A percentile compares a stretch with the other conserved stretches of the same genome.
phyloP scores from a whole-genome alignment of 2,113 vertebrate species.

The Prunella fulvescens region DNA sequence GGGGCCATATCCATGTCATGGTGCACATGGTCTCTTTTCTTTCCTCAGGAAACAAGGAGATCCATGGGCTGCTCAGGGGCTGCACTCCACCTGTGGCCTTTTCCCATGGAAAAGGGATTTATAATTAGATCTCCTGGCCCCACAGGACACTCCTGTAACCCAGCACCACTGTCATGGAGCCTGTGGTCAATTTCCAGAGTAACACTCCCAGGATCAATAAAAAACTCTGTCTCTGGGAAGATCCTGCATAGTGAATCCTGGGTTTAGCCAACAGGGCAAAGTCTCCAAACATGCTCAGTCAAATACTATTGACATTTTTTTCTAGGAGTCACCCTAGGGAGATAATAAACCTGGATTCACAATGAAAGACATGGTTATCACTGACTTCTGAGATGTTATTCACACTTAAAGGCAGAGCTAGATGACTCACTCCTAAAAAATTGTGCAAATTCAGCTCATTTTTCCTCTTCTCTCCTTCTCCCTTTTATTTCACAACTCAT shows the following conservation, averaged over 20 bases:
- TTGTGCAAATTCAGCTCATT: neutral
- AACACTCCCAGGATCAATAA: neutral
- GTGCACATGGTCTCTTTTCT: fast-evolving
- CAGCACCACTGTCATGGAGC: neutral
- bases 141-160: neutral
- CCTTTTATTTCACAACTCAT: neutral
- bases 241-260: fast-evolving
- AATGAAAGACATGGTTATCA: neutral
- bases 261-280: neutral
- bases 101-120: neutral
- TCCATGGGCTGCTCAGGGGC: neutral
- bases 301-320: neutral
- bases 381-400: neutral
- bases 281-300: neutral
- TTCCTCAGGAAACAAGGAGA: fast-evolving
- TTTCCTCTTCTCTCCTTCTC: neutral
- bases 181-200: neutral
- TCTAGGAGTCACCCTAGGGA: neutral
- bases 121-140: neutral
- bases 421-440: neutral
- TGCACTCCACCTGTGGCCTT: neutral
- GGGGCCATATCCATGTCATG: neutral
- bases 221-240: neutral
- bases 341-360: neutral
- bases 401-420: neutral